Evolutionary conservation across 2,888 invertebrate species (phyloP), one percentile per base, ranked within the genome.

Genomic region (Cheilosia impressa): DNA sequence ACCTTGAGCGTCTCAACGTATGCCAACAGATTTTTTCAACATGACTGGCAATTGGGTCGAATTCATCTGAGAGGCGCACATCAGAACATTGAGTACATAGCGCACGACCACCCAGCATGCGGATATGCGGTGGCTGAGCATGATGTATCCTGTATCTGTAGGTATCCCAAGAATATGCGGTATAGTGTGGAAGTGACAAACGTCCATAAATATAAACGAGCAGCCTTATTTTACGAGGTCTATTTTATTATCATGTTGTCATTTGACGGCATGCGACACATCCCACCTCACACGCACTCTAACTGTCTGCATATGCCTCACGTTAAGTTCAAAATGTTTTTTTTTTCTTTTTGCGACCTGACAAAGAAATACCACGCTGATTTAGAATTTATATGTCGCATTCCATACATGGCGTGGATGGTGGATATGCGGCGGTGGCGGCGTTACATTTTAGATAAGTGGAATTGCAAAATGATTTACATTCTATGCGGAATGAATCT

Each of bases 211-310:
- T 65, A 53, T 65, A 58, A 76, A 71, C 57, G 63, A 81, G 58
- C 58, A 76, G 34, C 52, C 76, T 13, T 52, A 22, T 27, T 81
- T 81, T 75, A 76, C 75, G 69, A 65, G 31, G 52, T 53, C 69
- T 65, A 65, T 71, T 76, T 76, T 81, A 81, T 81, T 81, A 76
- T 58, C 38, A 50, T 76, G 57, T 58, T 76, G 81, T 63, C 58
- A 58, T 57, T 81, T 69, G 52, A 65, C 52, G 76, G 52, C 63
- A 53, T 43, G 69, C 38, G 43, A 63, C 69, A 38, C 31, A 31
- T 19, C 41, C 31, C 71, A 5, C 15, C 27, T 22, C 43, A 19
- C n/a, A 22, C 38, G 57, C 58, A 38, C 27, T 47, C 47, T 72
- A 19, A 50, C 57, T 24, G 34, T 57, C 43, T 9, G 45, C 27